A percentile compares a stretch with the other conserved stretches of the same genome.
Evolutionary conservation across 2,797 vertebrate genomes (phyloP).

Genomic region (Lithobates sylvaticus): DNA sequence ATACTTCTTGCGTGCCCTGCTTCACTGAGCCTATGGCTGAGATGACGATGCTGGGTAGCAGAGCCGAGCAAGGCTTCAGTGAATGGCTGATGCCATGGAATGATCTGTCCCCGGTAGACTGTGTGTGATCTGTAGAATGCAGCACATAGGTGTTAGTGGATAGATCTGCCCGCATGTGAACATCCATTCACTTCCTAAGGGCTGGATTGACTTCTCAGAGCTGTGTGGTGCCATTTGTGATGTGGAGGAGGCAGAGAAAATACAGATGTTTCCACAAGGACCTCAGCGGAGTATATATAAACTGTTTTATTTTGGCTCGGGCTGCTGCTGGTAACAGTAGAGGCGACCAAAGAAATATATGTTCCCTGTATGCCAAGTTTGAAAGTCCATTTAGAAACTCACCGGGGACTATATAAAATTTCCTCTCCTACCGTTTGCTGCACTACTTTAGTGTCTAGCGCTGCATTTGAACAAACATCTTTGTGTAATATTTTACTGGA

Average conservation of each 20-base stretch:
- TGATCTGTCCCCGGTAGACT: conserved; percentile 5
- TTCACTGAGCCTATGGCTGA: not conserved
- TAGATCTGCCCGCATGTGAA: not conserved
- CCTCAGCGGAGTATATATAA: not conserved
- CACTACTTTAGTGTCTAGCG: no score
- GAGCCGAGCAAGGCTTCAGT: not conserved
- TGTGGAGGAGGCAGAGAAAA: not conserved
- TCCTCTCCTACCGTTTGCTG: no score
- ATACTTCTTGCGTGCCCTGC: not conserved
- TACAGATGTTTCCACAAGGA: conserved; percentile 8
- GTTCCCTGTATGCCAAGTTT: not conserved
- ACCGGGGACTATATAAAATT: not conserved
- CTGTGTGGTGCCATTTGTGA: not conserved
- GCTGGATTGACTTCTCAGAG: not conserved
- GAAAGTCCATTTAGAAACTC: not conserved
- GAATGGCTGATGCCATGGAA: not conserved
- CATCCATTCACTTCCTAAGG: not conserved
- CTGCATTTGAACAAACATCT: no score
- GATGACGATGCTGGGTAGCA: conserved; percentile 16
- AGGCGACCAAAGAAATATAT: conserved; percentile 6
- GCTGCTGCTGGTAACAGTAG: not conserved
- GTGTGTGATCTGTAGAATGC: conserved; percentile 30
- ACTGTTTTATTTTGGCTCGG: no score
- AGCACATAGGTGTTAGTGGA: conserved; percentile 38
- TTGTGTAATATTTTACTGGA: no score